Conservation (phyloP, 2,797 vertebrate species). For the Picus viridis region DNA sequence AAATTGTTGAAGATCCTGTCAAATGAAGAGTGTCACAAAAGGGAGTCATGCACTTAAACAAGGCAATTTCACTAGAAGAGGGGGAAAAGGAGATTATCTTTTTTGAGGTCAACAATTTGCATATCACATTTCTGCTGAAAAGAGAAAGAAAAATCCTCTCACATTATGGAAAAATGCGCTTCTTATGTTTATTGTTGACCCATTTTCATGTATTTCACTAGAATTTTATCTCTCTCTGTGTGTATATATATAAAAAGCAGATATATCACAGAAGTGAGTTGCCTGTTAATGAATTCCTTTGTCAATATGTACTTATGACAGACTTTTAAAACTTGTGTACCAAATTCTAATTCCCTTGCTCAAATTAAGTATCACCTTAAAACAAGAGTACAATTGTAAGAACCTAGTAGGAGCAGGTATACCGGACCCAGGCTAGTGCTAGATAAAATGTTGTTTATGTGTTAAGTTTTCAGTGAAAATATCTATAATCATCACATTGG, state of each 20-base stretch:
- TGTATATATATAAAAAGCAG: background rate
- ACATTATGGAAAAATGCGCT: background rate
- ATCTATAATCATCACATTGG: background rate
- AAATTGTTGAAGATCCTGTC: background rate
- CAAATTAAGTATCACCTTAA: background rate
- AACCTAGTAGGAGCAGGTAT: background rate
- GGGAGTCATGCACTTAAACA: background rate
- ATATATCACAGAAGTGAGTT: background rate
- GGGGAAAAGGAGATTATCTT: background rate
- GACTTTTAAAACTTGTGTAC: background rate
- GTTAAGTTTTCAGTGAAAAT: background rate
- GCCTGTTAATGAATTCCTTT: background rate
- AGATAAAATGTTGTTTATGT: background rate
- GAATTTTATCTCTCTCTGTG: background rate
- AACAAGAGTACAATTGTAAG: background rate
- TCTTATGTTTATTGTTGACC: background rate
- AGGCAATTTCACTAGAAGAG: background rate
- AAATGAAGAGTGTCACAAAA: background rate
- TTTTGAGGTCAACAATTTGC: background rate
- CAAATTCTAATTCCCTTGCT: background rate
- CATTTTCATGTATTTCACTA: background rate
- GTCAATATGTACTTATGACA: background rate
- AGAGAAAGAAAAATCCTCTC: background rate
- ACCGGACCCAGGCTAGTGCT: background rate
- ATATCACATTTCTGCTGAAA: background rate